phyloP scores from a whole-genome alignment of 2,888 invertebrate genomes.

The Panorpa germanica region DNA sequence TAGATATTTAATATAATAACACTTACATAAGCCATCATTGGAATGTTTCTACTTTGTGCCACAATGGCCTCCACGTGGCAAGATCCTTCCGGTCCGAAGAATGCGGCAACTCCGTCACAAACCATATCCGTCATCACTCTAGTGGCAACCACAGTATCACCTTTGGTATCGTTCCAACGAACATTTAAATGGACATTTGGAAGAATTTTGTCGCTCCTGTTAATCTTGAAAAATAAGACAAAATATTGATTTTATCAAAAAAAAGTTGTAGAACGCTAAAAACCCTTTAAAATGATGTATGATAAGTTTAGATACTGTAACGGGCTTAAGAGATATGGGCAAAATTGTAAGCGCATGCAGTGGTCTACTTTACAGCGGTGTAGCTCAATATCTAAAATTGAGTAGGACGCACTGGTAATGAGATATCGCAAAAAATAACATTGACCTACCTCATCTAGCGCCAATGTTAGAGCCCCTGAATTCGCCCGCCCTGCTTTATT shows the following conservation, averaged over 20 bases:
- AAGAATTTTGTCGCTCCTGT: constrained; percentile 43
- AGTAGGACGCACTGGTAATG: background rate
- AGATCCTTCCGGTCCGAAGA: constrained; percentile 89
- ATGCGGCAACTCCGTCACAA: constrained; percentile 73
- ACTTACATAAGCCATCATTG: constrained; percentile 96
- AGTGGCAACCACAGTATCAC: constrained; percentile 70
- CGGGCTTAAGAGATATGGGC: too few species aligned
- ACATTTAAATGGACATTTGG: constrained; percentile 54
- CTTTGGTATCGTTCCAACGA: constrained; percentile 70
- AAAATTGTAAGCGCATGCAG: too few species aligned
- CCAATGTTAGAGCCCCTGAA: constrained; percentile 80
- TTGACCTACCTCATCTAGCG: constrained; percentile 53
- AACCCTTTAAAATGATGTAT: too few species aligned
- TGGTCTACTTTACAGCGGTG: too few species aligned
- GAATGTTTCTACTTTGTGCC: constrained; percentile 82
- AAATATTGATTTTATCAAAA: constrained; percentile 7
- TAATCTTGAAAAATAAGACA: constrained; percentile 34
- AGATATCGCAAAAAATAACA: background rate
- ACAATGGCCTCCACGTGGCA: constrained; percentile 92
- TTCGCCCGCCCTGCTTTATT: constrained; percentile 72
- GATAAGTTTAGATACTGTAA: too few species aligned
- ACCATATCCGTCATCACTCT: constrained; percentile 77
- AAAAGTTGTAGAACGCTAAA: constrained; percentile 8
- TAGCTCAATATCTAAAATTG: too few species aligned
- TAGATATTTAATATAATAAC: too few species aligned